A percentile compares a stretch with the other conserved stretches of the same genome.
These are phyloP conservation scores for Sycophila sp. DNA, from an alignment of 1,140 invertebrate genomes.

Conservation along the genomic window DNA sequence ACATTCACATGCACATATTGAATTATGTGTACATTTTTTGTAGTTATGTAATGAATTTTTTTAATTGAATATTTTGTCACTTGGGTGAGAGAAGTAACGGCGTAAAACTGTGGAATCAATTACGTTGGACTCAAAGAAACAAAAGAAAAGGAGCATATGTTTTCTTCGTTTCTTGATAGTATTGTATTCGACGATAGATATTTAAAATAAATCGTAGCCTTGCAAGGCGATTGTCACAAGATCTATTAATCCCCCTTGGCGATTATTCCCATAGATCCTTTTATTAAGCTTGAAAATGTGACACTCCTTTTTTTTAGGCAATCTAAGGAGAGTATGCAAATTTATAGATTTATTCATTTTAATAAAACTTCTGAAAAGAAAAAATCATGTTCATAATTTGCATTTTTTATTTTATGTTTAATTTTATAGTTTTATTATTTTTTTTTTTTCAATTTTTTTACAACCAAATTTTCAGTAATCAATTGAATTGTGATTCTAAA, in stretches of 20 bases:
- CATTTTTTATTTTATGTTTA: not conserved
- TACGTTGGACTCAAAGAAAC: constrained; percentile 17
- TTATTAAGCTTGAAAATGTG: not conserved
- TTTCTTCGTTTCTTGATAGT: constrained; percentile 30
- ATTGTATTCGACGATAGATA: constrained; percentile 38
- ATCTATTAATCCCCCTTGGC: constrained; percentile 15
- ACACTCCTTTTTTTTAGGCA: not conserved
- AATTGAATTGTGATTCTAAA: too few relatives aligned
- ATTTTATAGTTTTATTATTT: not conserved
- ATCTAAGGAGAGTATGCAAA: constrained; percentile 18
- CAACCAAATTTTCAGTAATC: not conserved
- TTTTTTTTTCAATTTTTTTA: not conserved
- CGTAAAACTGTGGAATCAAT: constrained; percentile 22
- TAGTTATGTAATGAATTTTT: constrained; percentile 16
- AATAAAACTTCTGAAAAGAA: not conserved
- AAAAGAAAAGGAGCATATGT: constrained; percentile 9
- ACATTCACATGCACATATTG: constrained; percentile 17
- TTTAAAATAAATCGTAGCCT: constrained; percentile 36
- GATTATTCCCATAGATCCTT: constrained; percentile 14
- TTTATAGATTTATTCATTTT: not conserved
- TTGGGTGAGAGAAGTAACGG: constrained; percentile 10
- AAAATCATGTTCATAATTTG: too few relatives aligned
- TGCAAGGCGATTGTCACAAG: constrained; percentile 28
- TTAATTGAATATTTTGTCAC: too few relatives aligned
- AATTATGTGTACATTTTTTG: constrained; percentile 24